phyloP scores from a whole-genome alignment of 2,888 invertebrate genomes.

The Stenichneumon culpator region DNA sequence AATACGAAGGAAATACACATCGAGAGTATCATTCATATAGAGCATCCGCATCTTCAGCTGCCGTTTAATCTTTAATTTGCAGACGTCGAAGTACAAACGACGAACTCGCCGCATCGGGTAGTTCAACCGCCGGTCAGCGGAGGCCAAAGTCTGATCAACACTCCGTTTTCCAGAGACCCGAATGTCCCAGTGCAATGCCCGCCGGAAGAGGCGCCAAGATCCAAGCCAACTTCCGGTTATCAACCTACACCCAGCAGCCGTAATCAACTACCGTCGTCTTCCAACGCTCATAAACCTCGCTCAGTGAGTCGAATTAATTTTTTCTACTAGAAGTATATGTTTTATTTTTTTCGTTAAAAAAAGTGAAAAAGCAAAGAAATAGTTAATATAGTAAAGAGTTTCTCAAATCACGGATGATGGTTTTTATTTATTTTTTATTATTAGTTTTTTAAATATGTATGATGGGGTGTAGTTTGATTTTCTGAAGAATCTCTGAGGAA shows the following conservation, averaged over 20 bases:
- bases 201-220: slow-evolving; percentile 74
- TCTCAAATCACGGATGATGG: no score
- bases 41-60: slow-evolving; percentile 56
- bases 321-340: background rate
- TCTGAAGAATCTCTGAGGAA: no score
- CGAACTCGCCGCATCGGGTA: slow-evolving; percentile 83
- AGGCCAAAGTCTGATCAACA: slow-evolving; percentile 84
- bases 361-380: no score
- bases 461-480: no score
- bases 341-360: background rate
- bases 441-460: no score
- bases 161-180: slow-evolving; percentile 84
- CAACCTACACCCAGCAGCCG: slow-evolving; percentile 74
- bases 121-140: slow-evolving; percentile 75
- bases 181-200: slow-evolving; percentile 82
- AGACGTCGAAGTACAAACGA: slow-evolving; percentile 84
- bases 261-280: slow-evolving; percentile 73
- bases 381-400: no score
- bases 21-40: slow-evolving; percentile 46
- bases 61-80: slow-evolving; percentile 73
- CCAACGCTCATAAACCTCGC: slow-evolving; percentile 79
- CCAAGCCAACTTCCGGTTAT: slow-evolving; percentile 73
- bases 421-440: no score
- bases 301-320: slow-evolving; percentile 77
- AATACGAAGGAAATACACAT: slow-evolving; percentile 20